Evolutionary conservation across 2,797 vertebrate genomes (phyloP), one percentile per base, ranked within the genome.

Genomic region (Heliangelus exortis): DNA sequence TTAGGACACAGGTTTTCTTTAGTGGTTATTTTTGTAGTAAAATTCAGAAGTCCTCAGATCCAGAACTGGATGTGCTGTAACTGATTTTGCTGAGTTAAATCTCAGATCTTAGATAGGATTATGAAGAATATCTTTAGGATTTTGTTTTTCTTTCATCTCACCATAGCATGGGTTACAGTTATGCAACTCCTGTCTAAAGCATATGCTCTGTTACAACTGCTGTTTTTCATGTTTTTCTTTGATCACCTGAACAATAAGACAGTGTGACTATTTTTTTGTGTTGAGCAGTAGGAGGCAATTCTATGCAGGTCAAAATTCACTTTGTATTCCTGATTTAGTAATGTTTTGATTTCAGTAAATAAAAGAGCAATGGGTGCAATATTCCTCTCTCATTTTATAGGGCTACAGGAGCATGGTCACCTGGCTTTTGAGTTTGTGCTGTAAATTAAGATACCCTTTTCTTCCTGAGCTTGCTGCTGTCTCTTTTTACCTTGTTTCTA

Each of bases 131-230:
- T 29, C 10, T 69, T 95, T 87, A 93, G 20, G 41, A 65, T 45
- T 86, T 71, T 79, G 39, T 76, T 95, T 96, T 91, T 54, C 47
- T 76, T 92, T 75, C 47, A 55, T 90, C 50, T 95, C 41, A 80
- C 90, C 63, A 68, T 25, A 75, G n/a, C 55, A 55, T 57, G 62
- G 73, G 23, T 87, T 91, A 67, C 63, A 94, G 47, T 58, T 84
- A 55, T 19, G 12, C 83, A 50, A 92, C 20, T 82, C 26, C 91
- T 34, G 96, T 91, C 84, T 93, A 65, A 90, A 80, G 5, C 26
- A n/a, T 51, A 23, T 57, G 33, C 26, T 58, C 19, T 58, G 17
- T 25, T 81, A 47, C 33, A 79, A 34, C 54, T 89, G 23, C n/a
- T 80, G 26, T 81, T 95, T 85, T 71, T 63, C 22, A 31, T 67